Base-by-base conservation (phyloP, 30 jellyfish, hydroid and myxozoan genomes). In the Pseudorhiza aurosa region DNA sequence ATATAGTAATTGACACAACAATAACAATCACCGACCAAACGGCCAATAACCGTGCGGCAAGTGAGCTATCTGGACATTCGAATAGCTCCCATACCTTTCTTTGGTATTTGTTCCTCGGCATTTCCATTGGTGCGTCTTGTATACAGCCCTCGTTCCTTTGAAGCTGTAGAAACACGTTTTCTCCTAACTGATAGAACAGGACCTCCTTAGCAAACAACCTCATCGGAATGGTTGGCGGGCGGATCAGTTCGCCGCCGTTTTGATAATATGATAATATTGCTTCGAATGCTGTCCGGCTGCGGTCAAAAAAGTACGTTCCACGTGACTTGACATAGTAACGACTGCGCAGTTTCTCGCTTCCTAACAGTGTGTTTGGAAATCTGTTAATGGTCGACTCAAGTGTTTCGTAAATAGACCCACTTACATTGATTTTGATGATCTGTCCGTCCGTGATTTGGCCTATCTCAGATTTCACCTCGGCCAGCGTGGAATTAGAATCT, bases 211-310 rank as follows among this genome's bases (percentile, higher is more conserved):
- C 87, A 43, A 92, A 92, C 17, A 92, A 70, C 65, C 65, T 56
- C 98, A 92, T 92, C 21, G 98, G 98, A 27, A 92, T 70, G 2
- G 91, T 65, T 28, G 92, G 96, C 46, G 98, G 98, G 1, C 98
- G 93, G 37, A 92, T 80, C 19, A 92, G 80, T 8, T 68, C 82
- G 0, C 98, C 98, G 4, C 90, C 96, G 49, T 93, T 92, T 75
- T 92, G 98, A 86, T 92, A 92, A 68, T 57, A 92, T 17, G 75
- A 85, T 60, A 92, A 65, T 28, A 92, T 92, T 3, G 98, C 98
- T 63, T 92, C 98, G 58, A 92, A 92, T n/a, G 98, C 87, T 30
- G 86, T 58, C 75, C 98, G 92, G 72, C 82, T 92, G 47, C 96
- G 88, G 85, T 92, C 98, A 51, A 92, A 81, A 62, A 85, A 92